Conservation (phyloP, 2,888 invertebrate genomes). For the Blomia tropicalis region DNA sequence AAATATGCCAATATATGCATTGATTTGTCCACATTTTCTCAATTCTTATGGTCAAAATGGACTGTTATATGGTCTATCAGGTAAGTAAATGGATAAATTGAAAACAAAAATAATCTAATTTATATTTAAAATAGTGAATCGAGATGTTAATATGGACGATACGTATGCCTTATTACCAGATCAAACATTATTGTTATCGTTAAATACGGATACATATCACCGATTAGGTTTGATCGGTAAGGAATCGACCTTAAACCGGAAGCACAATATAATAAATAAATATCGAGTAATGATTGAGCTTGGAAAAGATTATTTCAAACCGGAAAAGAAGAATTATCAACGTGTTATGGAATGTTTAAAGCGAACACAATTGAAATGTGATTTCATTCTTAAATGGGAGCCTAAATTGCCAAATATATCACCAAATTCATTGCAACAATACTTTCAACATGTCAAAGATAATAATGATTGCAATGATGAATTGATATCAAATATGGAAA, state of each 20-base stretch:
- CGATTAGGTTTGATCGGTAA: conserved; percentile 20
- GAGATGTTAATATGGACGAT: conserved; percentile 17
- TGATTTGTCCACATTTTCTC: neutral
- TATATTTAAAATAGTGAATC: neutral
- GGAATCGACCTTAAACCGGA: conserved; percentile 18
- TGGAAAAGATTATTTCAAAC: neutral
- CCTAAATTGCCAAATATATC: conserved; percentile 12
- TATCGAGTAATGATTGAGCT: conserved; percentile 23
- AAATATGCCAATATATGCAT: neutral
- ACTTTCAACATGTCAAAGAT: conserved; percentile 20
- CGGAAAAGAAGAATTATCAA: conserved; percentile 14
- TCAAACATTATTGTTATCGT: conserved; percentile 16
- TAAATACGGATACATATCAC: conserved; percentile 22
- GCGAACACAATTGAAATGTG: conserved; percentile 17
- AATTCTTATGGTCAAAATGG: neutral
- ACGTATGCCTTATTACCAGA: conserved; percentile 17
- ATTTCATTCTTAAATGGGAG: conserved; percentile 25
- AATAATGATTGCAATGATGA: neutral
- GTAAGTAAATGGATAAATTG: neutral
- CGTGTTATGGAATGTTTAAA: conserved; percentile 19
- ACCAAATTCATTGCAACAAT: conserved; percentile 20
- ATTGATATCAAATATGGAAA: neutral
- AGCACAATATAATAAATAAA: conserved; percentile 21
- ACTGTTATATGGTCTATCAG: neutral
- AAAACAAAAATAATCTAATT: neutral